Evolutionary conservation across 1,140 invertebrate genomes (phyloP), one percentile per base, ranked within the genome.

Genomic region (Phthorimaea operculella): DNA sequence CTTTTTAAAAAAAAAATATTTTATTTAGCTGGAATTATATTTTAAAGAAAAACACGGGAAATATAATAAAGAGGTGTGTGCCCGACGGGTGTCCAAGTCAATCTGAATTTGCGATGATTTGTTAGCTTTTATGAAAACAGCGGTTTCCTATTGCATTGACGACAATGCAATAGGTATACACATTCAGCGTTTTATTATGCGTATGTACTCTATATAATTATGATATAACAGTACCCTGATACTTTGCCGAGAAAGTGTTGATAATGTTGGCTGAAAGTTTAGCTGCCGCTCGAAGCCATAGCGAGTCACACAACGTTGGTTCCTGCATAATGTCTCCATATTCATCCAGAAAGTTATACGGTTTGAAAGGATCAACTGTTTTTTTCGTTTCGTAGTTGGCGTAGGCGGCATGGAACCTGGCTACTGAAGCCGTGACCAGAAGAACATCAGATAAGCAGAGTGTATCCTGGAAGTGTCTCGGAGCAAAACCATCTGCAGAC

Each of bases 371-470:
- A 21, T 52, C 11, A 8, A 54, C 50, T 11, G 33, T 65, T 39
- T 63, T 68, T 16, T 60, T 65, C 0, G 72, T 68, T 33, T 68
- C 57, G 36, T 72, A 76, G 60, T 76, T 78, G 7, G 71, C 63
- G 39, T 68, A 69, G 3, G 68, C 60, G 4, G 81, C 79, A 55
- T 84, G 81, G 50, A 76, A 80, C n/a, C 66, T 68, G 11, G 81
- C 81, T 3, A 80, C 5, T 6, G 74, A 52, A 0, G 64, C 52
- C 0, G 62, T 42, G 0, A 64, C 55, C 0, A 71, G 17, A 10
- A 72, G 34, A 0, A 66, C 57, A 55, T 84, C 77, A 1, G 63
- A 52, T 5, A 68, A 48, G 48, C 73, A 72, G 0, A 79, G 55
- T n/a, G 60, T 71, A 15, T 72, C 58, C 0, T 60, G 16, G 21